phyloP scores from a whole-genome alignment of 2,797 vertebrate genomes.

The Labroides dimidiatus region DNA sequence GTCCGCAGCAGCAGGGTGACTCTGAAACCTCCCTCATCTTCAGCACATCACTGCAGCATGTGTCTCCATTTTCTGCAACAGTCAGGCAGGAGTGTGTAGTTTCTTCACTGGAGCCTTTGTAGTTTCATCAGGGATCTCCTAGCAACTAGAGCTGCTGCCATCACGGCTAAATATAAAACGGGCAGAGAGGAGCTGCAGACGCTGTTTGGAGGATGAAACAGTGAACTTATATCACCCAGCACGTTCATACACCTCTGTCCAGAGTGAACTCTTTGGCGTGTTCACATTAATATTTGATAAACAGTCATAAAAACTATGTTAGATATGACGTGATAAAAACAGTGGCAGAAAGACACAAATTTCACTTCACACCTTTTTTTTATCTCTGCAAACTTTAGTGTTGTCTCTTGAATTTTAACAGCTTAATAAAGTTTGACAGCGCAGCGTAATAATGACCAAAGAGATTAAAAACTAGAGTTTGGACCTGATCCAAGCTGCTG shows the following conservation, averaged over 20 bases:
- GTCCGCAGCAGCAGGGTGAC: slow-evolving; percentile 87
- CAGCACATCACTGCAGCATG: background rate
- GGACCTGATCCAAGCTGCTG: background rate
- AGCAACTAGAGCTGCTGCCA: slow-evolving; percentile 64
- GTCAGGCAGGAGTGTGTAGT: slow-evolving; percentile 34
- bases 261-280: too few relatives aligned
- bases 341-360: too few relatives aligned
- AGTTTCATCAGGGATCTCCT: slow-evolving; percentile 62
- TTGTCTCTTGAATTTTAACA: background rate
- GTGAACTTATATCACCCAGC: too few relatives aligned
- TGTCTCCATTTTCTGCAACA: slow-evolving; percentile 3
- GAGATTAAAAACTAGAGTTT: background rate
- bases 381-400: too few relatives aligned
- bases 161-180: slow-evolving; percentile 68
- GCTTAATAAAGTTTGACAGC: background rate
- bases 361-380: too few relatives aligned
- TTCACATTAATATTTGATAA: too few relatives aligned
- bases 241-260: too few relatives aligned
- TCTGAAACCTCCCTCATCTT: background rate
- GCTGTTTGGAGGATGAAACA: background rate
- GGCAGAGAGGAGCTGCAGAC: background rate
- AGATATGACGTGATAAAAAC: too few relatives aligned
- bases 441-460: background rate
- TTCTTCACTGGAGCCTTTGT: slow-evolving; percentile 43
- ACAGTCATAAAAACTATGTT: too few relatives aligned